These are phyloP conservation scores for Drosophila ochracea DNA, from an alignment of 2,888 invertebrate species.

Conservation along the genomic window DNA sequence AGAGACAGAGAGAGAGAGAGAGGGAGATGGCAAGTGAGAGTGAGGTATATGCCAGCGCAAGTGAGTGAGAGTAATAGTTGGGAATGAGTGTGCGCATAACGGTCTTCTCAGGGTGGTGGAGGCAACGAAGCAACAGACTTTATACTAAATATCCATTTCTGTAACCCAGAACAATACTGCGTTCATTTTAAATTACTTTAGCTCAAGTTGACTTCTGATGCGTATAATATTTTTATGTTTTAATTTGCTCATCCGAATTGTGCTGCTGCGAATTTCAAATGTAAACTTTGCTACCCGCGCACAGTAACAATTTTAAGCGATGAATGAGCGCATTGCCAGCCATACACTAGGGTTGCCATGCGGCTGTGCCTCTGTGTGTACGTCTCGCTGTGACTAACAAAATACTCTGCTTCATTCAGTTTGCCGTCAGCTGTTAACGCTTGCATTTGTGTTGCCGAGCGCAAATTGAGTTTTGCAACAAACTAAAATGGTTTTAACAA, in stretches of 20 bases:
- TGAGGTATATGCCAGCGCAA: conserved; percentile 5
- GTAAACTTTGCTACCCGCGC: not conserved
- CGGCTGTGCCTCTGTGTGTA: not conserved
- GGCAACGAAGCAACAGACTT: conserved; percentile 73
- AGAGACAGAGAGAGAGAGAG: conserved; percentile 18
- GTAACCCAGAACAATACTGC: not conserved
- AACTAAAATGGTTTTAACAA: conserved; percentile 63
- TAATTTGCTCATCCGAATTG: conserved; percentile 5
- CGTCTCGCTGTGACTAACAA: conserved; percentile 33
- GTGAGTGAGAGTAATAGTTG: conserved; percentile 20
- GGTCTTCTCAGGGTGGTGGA: conserved; percentile 43
- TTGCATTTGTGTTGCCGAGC: conserved; percentile 35
- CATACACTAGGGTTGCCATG: conserved; percentile 19
- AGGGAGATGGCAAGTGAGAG: conserved; percentile 8
- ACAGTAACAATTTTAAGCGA: conserved; percentile 23
- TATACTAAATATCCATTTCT: conserved; percentile 19
- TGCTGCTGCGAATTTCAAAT: not conserved
- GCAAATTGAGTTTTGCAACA: conserved; percentile 21
- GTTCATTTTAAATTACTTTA: conserved; percentile 19
- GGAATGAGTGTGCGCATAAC: conserved; percentile 53
- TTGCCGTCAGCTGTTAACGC: conserved; percentile 53
- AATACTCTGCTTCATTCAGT: conserved; percentile 31
- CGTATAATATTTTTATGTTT: not conserved
- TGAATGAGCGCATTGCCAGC: conserved; percentile 40
- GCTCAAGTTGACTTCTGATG: not conserved